phyloP scores from a whole-genome alignment of 2,888 invertebrate species.

The Galeruca laticollis region DNA sequence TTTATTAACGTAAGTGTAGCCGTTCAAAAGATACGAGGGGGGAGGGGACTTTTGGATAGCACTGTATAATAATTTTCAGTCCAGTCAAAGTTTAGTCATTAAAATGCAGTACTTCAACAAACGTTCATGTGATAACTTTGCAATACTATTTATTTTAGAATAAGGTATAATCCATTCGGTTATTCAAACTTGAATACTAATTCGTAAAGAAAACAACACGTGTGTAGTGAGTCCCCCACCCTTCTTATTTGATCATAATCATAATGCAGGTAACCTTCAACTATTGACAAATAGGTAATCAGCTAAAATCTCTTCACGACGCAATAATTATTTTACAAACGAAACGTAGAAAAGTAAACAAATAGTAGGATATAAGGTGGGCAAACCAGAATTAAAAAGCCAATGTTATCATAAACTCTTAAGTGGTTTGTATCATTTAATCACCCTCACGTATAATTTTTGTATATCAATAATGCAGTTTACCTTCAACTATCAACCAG shows the following conservation, averaged over 20 bases:
- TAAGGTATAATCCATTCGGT: not conserved
- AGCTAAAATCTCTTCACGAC: constrained; percentile 3
- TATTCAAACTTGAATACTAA: not conserved
- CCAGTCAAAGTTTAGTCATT: too few species aligned
- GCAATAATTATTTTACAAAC: constrained; percentile 1
- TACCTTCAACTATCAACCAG: constrained; percentile 1
- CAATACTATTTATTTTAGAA: too few species aligned
- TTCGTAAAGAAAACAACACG: not conserved
- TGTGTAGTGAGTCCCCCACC: not conserved
- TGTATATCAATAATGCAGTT: not conserved
- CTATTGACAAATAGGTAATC: constrained; percentile 6
- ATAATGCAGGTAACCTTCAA: constrained; percentile 4
- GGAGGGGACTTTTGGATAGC: too few species aligned
- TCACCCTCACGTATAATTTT: not conserved
- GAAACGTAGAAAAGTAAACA: not conserved
- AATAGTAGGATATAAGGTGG: not conserved
- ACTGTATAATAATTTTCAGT: too few species aligned
- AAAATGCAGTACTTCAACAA: not conserved
- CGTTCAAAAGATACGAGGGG: too few species aligned
- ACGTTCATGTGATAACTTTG: too few species aligned
- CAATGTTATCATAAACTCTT: not conserved
- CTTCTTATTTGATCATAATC: not conserved
- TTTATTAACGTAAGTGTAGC: too few species aligned
- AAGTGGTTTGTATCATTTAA: not conserved
- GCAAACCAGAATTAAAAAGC: too few species aligned